These are phyloP conservation scores for Melanostoma mellinum DNA, from an alignment of 2,888 invertebrate genomes.

Conservation along the genomic window DNA sequence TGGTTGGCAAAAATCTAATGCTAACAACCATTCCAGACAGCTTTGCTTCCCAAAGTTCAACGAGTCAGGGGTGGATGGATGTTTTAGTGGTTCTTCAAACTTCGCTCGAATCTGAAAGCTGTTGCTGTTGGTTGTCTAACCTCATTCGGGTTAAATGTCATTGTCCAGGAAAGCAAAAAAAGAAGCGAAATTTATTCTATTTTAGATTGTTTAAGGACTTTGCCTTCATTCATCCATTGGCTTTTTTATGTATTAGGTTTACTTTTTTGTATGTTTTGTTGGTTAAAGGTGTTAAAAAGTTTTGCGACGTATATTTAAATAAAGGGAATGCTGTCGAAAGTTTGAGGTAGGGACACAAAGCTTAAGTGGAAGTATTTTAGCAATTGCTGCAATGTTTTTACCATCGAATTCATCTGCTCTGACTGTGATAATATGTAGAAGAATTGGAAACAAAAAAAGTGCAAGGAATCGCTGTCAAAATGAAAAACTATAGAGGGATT, in stretches of 20 bases:
- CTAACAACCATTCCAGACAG: slow-evolving; percentile 12
- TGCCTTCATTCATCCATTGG: neutral
- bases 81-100: slow-evolving; percentile 54
- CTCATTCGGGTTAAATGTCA: slow-evolving; percentile 61
- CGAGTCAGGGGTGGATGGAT: slow-evolving; percentile 27
- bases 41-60: slow-evolving; percentile 20
- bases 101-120: slow-evolving; percentile 39
- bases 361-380: neutral
- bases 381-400: neutral
- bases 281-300: slow-evolving; percentile 59
- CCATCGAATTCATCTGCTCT: neutral
- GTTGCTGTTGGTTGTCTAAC: slow-evolving; percentile 49
- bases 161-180: slow-evolving; percentile 38
- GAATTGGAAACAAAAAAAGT: neutral
- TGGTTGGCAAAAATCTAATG: too few species aligned
- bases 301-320: slow-evolving; percentile 58
- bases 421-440: too few species aligned
- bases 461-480: neutral
- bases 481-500: neutral
- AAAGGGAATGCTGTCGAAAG: neutral
- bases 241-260: slow-evolving; percentile 38
- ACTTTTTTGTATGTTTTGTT: slow-evolving; percentile 27
- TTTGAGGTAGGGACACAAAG: neutral
- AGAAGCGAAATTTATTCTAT: slow-evolving; percentile 17
- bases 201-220: slow-evolving; percentile 26